Evolutionary conservation across 2,888 invertebrate genomes (phyloP).

Genomic region (Ophion costatus): DNA sequence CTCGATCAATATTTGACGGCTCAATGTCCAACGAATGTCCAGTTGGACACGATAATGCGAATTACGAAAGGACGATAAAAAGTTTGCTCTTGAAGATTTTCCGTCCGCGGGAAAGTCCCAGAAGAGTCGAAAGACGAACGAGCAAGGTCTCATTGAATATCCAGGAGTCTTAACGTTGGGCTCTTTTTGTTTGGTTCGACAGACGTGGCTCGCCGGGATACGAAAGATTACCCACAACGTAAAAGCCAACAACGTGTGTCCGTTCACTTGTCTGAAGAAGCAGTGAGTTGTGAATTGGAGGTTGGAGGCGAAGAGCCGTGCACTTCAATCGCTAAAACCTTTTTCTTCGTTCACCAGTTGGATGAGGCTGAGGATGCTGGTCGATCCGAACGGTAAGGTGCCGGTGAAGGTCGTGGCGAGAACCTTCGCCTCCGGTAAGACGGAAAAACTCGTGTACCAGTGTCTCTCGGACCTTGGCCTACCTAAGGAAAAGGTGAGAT

Average conservation of each 20-base stretch:
- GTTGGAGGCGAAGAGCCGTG: not conserved
- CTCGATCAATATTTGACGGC: too few relatives aligned
- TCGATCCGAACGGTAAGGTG: constrained; percentile 97
- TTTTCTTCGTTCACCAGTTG: constrained; percentile 87
- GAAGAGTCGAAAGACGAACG: too few relatives aligned
- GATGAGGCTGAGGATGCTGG: constrained; percentile 98
- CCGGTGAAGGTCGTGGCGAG: constrained; percentile 98
- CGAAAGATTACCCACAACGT: constrained; percentile 98
- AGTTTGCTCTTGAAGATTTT: too few relatives aligned
- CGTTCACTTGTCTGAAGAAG: constrained; percentile 99
- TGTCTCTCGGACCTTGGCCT: constrained; percentile 96
- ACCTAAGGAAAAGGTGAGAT: constrained; percentile 92
- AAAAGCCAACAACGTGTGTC: constrained; percentile 99
- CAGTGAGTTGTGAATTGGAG: constrained; percentile 91
- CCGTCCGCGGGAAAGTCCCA: too few relatives aligned
- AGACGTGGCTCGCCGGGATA: constrained; percentile 98
- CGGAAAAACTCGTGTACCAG: constrained; percentile 99
- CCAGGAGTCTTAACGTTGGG: too few relatives aligned
- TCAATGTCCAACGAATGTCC: too few relatives aligned
- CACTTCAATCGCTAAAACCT: not conserved
- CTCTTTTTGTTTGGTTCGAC: constrained; percentile 79
- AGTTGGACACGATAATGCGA: too few relatives aligned
- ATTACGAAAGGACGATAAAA: too few relatives aligned
- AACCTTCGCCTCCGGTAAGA: constrained; percentile 99
- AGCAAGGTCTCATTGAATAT: too few relatives aligned